Base-by-base conservation (phyloP, 2,113 vertebrate genomes). In the Cavia porcellus region DNA sequence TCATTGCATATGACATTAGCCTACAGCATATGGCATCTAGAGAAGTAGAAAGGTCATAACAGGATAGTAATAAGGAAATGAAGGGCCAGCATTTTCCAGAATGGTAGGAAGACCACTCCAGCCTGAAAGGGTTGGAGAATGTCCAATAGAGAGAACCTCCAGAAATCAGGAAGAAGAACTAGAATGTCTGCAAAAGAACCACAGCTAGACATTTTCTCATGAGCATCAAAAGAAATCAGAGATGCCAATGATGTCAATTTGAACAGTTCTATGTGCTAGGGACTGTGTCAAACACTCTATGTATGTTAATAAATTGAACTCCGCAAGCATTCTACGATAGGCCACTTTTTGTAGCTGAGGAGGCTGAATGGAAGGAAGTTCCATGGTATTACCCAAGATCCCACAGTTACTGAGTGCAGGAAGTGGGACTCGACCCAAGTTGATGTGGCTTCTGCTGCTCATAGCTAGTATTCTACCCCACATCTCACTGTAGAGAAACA, bases 321-420 rank as follows among this genome's bases (percentile, higher is more conserved):
- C 82, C 82, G 35, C 19, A 90, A 62, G 19, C 32, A 38, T 82
- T 70, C n/a, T 24, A 3, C 13, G 17, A 62, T n/a, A 59, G 7
- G 30, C 66, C 20, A 22, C 57, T 28, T 74, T 74, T 42, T 47
- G 55, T 10, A 61, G 28, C 77, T 42, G 62, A 85, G 72, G 57
- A 93, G 75, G 89, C 25, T 6, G 38, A 91, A 64, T 12, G 2
- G n/a, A 81, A 75, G 72, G 22, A 95, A 84, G 52, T 42, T 20
- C 19, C 12, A 0, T 20, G 19, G 9, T 57, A 45, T 72, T 47
- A 22, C 3, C n/a, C 38, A 75, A 83, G 61, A 42, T 74, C 12
- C 72, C 5, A 24, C 24, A 35, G 32, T 55, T 38, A 72, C 50
- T 30, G 17, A 77, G 64, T 17, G 11, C 13, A 24, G 68, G 24